Base-by-base conservation (phyloP, 1,140 invertebrate genomes). In the Lasioglossum baleicum region DNA sequence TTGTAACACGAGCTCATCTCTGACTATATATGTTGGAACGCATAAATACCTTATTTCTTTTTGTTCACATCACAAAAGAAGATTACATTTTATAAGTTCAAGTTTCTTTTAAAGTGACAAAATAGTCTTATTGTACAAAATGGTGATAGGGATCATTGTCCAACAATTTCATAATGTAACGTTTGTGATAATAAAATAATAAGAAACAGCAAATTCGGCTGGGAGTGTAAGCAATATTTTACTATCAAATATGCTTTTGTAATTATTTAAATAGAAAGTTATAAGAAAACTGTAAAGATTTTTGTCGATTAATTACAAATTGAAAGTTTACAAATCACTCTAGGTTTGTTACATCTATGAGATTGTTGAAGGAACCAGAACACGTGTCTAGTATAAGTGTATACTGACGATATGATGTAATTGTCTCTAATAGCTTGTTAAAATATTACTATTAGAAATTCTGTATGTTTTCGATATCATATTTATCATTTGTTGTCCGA, bases 81-180 rank as follows among this genome's bases (percentile, higher is more conserved):
- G 17, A 6, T 48, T 56, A 69, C 53, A 11, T 56, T 75, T 68
- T 10, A 51, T 48, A 51, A 65, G 58, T 66, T 66, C 42, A 42
- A 8, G 22, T 80, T 75, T 48, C 42, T 3, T 83, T 83, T 70
- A 51, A 71, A 69, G 70, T 60, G 61, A 78, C 51, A 86, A 66
- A 58, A 83, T 87, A 83, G 72, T 82, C 71, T 87, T 87, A 75
- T 86, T 80, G 84, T 87, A 87, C 85, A 87, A 87, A 87, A 86
- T 86, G 85, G 85, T 87, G 84, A 87, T 87, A 86, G 85, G 85
- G 85, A 87, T 87, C 85, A 87, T 86, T 86, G 73, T 86, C 48
- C 82, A 87, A 87, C 81, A 87, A 87, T 87, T 83, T 87, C 85
- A 87, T 87, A 83, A 83, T 87, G 84, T 86, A 86, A 83, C 81